Base-by-base conservation (phyloP, 2,888 invertebrate species). In the Megamerina dolium region DNA sequence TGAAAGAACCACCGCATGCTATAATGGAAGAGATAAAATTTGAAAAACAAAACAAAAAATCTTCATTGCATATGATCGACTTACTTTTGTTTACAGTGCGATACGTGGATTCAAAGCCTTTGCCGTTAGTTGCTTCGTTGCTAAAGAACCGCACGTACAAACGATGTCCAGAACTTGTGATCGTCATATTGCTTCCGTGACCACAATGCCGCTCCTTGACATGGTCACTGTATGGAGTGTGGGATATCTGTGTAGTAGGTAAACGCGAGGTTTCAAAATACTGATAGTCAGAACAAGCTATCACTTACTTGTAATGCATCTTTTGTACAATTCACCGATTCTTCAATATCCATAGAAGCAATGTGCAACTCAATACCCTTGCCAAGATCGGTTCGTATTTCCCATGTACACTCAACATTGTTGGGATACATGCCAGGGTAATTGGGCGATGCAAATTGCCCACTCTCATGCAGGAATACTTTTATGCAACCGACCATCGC, bases 1-100 rank as follows among this genome's bases (percentile, higher is more conserved):
- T 70, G 47, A 84, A 77, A 43, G 58, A 68, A 1, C 92, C 92
- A 2, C 94, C 94, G 64, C 94, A 95, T 40, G 76, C 82, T 75
- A 72, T 53, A 48, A n/a, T n/a, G n/a, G n/a, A n/a, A n/a, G n/a
- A n/a, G n/a, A n/a, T n/a, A n/a, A n/a, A n/a, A n/a, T n/a, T n/a
- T n/a, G n/a, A n/a, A n/a, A n/a, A n/a, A n/a, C n/a, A n/a, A n/a
- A n/a, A n/a, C n/a, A n/a, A n/a, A n/a, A n/a, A n/a, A n/a, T n/a
- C n/a, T n/a, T n/a, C n/a, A n/a, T n/a, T n/a, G n/a, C n/a, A n/a
- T n/a, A n/a, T n/a, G n/a, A n/a, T n/a, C n/a, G n/a, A 55, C 63
- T 68, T 68, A 81, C 82, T 73, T 46, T 76, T 70, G 26, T 70
- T 59, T 1, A 77, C 57, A 3, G 74, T 65, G 33, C 58, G 70